Evolutionary conservation across 35 echinoderm and acorn worm genomes (phyloP).

Genomic region (Apostichopus californicus): DNA sequence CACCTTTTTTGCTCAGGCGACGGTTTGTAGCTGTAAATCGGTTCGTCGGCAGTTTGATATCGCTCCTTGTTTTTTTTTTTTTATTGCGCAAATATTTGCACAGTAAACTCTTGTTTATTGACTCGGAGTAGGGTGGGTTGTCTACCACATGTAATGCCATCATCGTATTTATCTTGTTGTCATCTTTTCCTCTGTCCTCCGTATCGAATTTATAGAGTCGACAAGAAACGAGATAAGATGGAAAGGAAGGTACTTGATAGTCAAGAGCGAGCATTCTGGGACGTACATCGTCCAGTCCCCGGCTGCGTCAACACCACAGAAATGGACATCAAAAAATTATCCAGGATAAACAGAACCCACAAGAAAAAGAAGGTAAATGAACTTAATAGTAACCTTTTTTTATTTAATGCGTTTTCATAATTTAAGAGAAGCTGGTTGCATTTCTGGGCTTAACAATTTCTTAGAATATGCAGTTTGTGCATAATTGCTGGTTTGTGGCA

Average conservation of each 20-base stretch:
- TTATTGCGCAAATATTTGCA: conserved; percentile 39
- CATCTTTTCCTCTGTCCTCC: not conserved
- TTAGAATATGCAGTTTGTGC: no score
- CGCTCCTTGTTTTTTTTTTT: not conserved
- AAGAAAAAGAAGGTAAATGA: conserved; percentile 95
- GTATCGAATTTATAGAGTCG: conserved; percentile 64
- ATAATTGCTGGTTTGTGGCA: no score
- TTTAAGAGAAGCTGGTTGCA: no score
- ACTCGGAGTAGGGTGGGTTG: not conserved
- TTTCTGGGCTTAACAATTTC: no score
- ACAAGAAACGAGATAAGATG: conserved; percentile 99
- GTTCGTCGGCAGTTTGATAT: not conserved
- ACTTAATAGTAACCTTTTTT: no score
- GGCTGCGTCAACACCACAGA: conserved; percentile 99
- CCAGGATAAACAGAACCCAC: conserved; percentile 89
- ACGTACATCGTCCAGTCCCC: conserved; percentile 96
- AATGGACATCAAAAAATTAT: conserved; percentile 98
- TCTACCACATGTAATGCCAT: not conserved
- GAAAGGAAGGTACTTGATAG: conserved; percentile 97
- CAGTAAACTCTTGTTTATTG: not conserved
- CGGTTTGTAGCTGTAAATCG: not conserved
- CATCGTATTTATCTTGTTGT: not conserved
- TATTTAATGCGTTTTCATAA: no score
- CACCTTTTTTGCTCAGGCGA: not conserved
- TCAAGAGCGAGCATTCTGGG: conserved; percentile 99